phyloP scores from a whole-genome alignment of 1,140 invertebrate genomes.

The Uloborus diversus region DNA sequence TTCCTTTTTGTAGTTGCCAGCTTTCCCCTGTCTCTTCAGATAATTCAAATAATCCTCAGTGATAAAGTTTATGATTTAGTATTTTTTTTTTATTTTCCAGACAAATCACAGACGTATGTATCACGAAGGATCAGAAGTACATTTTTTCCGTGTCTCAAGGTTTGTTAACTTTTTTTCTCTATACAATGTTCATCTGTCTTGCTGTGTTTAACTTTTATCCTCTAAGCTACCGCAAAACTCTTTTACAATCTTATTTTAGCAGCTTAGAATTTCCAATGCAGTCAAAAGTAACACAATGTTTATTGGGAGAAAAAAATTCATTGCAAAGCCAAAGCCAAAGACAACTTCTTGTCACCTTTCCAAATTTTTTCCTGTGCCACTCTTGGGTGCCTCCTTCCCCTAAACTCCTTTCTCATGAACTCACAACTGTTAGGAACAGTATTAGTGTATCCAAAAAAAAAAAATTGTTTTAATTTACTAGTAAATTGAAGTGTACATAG shows the following conservation, averaged over 20 bases:
- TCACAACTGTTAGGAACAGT: neutral
- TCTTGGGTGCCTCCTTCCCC: neutral
- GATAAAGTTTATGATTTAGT: neutral
- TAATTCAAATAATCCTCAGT: neutral
- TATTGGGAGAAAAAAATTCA: neutral
- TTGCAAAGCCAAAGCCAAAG: neutral
- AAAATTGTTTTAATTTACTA: too few relatives aligned
- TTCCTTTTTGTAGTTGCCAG: neutral
- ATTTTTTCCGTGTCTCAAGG: conserved; percentile 66
- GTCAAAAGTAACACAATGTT: neutral
- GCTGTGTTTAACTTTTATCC: neutral
- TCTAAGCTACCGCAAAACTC: neutral
- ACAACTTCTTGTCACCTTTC: neutral
- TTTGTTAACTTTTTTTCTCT: conserved; percentile 27
- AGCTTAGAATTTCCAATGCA: neutral
- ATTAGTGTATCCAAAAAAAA: neutral
- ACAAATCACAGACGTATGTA: conserved; percentile 62
- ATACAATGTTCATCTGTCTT: neutral
- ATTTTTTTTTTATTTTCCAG: conserved; percentile 60
- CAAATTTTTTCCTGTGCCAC: neutral
- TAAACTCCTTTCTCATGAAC: neutral
- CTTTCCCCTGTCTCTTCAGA: neutral
- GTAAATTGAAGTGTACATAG: too few relatives aligned
- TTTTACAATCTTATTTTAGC: neutral
- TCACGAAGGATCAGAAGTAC: conserved; percentile 63